Percentiles rank a stretch among this genome's conserved stretches.
Evolutionary conservation across 2,113 vertebrate species (phyloP).

Genomic region (Ginglymostoma cirratum): DNA sequence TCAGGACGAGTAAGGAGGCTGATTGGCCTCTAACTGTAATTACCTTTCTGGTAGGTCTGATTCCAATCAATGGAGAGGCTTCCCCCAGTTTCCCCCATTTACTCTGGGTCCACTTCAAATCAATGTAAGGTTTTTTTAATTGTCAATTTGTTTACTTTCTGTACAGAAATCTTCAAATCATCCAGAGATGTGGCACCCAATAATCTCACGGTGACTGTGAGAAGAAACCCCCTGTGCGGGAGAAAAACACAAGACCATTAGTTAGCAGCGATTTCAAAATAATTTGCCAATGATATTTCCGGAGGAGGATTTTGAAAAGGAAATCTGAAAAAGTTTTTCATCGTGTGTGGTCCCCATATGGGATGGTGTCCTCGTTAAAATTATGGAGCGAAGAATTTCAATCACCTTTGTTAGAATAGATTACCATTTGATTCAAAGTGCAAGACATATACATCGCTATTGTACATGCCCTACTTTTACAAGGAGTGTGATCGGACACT

Average conservation of each 20-base stretch:
- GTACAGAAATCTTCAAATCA: background rate
- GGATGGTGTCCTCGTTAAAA: background rate
- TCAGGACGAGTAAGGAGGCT: background rate
- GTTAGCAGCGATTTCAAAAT: background rate
- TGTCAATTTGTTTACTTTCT: background rate
- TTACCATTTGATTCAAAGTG: background rate
- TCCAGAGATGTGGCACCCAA: background rate
- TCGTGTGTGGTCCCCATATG: background rate
- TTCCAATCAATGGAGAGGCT: background rate
- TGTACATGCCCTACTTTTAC: background rate
- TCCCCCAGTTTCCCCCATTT: background rate
- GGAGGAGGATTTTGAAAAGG: background rate
- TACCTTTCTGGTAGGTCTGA: too few relatives aligned
- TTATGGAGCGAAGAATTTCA: background rate
- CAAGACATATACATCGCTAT: background rate
- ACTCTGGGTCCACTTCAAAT: too few relatives aligned
- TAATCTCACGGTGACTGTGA: background rate
- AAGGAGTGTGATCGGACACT: background rate
- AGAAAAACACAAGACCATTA: background rate
- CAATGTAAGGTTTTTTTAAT: background rate
- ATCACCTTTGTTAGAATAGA: background rate
- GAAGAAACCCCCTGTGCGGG: background rate
- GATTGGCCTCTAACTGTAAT: background rate
- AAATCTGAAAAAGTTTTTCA: background rate
- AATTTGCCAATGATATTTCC: background rate